Evolutionary conservation across 2,797 vertebrate species (phyloP).

Genomic region (Sebastes iracundus): DNA sequence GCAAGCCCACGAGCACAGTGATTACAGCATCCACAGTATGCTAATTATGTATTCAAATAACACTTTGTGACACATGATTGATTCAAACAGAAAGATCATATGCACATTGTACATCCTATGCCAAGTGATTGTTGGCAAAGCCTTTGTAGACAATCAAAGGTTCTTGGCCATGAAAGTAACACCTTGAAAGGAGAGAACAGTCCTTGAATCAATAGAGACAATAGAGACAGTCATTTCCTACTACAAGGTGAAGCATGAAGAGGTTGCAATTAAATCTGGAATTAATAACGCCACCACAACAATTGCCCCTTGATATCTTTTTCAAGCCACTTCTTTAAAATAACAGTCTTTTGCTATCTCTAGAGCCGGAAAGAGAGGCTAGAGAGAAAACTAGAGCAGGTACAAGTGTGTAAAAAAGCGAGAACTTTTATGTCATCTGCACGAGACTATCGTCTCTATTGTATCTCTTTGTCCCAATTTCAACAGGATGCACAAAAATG

Average conservation of each 20-base stretch:
- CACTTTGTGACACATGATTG: constrained; percentile 58
- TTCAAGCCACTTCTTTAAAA: constrained; percentile 34
- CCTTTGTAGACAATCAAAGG: constrained; percentile 71
- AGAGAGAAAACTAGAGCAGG: constrained; percentile 2
- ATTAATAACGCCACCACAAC: constrained; percentile 56
- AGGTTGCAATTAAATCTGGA: constrained; percentile 57
- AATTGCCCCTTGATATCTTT: constrained; percentile 38
- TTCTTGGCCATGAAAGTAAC: constrained; percentile 51
- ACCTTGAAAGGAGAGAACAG: constrained; percentile 51
- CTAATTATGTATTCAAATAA: constrained; percentile 66
- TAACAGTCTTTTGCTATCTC: neutral
- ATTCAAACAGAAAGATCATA: constrained; percentile 62
- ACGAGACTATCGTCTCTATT: constrained; percentile 15
- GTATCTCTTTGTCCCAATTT: constrained; percentile 37
- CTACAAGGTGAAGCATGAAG: constrained; percentile 45
- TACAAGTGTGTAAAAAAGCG: neutral
- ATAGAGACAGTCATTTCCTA: constrained; percentile 33
- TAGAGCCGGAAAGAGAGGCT: neutral
- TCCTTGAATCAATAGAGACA: constrained; percentile 54
- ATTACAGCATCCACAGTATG: constrained; percentile 54
- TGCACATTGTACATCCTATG: constrained; percentile 35
- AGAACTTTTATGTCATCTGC: constrained; percentile 31
- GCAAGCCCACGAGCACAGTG: constrained; percentile 34
- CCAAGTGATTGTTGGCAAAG: constrained; percentile 52
- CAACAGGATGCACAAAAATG: constrained; percentile 27